These are phyloP conservation scores for Dinomys branickii DNA, from an alignment of 2,113 vertebrate species.

Conservation along the genomic window DNA sequence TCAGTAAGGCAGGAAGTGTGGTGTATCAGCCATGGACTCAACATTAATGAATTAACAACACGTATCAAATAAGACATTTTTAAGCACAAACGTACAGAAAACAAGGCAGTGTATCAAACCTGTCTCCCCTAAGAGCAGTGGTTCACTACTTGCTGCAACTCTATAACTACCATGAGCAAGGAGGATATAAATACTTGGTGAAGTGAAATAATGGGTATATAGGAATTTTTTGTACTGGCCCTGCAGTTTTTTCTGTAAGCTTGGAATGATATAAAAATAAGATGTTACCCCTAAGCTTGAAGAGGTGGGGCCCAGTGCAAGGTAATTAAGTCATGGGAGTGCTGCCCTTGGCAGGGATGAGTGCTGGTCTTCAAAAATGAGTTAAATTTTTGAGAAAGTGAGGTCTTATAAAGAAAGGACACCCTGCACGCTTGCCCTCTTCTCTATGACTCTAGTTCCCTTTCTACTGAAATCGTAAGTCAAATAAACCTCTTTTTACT, in stretches of 20 bases:
- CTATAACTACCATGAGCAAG: not conserved
- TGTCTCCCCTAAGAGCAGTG: not conserved
- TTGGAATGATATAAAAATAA: not conserved
- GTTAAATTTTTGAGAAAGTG: not conserved
- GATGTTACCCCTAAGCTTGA: not conserved
- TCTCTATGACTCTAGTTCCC: not conserved
- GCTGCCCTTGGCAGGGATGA: not conserved
- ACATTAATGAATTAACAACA: not conserved
- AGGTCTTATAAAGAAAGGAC: not conserved
- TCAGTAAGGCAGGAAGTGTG: not conserved
- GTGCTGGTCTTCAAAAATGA: not conserved
- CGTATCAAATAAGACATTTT: not conserved
- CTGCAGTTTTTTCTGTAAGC: not conserved
- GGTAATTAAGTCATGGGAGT: not conserved
- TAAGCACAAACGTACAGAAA: not conserved
- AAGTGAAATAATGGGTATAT: not conserved
- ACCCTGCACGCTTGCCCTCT: not conserved
- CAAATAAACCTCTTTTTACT: not conserved
- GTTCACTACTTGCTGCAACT: not conserved
- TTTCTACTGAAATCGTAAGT: not conserved
- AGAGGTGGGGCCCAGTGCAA: not conserved
- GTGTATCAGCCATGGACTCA: too few relatives aligned
- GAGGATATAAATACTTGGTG: not conserved
- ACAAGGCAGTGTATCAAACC: not conserved
- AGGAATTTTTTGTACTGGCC: not conserved